Evolutionary conservation across 2,113 vertebrate genomes (phyloP).

Genomic region (Lepidothrix coronata): DNA sequence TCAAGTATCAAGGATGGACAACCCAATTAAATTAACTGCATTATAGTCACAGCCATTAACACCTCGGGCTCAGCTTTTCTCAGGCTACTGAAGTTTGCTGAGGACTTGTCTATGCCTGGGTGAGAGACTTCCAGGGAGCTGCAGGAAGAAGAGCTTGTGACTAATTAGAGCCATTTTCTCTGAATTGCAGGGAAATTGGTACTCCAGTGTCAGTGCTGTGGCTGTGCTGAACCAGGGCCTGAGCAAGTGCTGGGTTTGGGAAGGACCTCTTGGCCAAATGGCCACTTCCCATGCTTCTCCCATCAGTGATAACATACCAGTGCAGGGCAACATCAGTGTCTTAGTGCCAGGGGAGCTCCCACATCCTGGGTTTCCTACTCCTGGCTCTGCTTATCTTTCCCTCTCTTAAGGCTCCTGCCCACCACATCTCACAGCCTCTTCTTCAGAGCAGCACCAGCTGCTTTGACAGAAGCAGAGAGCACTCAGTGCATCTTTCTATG

Average conservation of each 20-base stretch:
- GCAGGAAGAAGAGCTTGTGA: not conserved
- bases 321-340: not conserved
- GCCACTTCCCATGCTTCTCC: not conserved
- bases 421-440: not conserved
- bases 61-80: not conserved
- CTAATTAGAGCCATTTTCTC: not conserved
- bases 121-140: not conserved
- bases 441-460: not conserved
- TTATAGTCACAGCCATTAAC: not conserved
- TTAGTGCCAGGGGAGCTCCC: not conserved
- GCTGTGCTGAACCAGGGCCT: not conserved
- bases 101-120: not conserved
- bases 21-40: conserved; percentile 53
- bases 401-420: not conserved
- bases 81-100: not conserved
- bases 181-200: not conserved
- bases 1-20: conserved; percentile 44
- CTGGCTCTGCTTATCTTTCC: not conserved
- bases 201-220: not conserved
- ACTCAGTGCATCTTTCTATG: not conserved
- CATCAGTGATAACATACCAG: not conserved
- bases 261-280: not conserved
- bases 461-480: not conserved
- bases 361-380: not conserved
- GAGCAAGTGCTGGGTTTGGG: accelerated